These are phyloP conservation scores for Sminthurides aquaticus DNA, from an alignment of 2,888 invertebrate genomes.

Conservation along the genomic window DNA sequence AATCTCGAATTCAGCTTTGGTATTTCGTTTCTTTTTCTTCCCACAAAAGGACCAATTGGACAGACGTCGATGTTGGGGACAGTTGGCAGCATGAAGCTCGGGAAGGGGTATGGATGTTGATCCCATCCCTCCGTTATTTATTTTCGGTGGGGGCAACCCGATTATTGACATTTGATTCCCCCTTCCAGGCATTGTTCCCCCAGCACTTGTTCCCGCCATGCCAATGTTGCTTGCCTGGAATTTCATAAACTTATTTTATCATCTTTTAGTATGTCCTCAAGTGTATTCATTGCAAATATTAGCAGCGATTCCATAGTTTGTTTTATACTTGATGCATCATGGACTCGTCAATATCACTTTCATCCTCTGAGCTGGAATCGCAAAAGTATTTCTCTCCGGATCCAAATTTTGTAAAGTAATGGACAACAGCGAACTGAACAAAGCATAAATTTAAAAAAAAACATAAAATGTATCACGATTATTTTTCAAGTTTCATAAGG, in stretches of 20 bases:
- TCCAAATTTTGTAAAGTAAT: conserved; percentile 76
- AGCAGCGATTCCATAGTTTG: too few relatives aligned
- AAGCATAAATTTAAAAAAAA: too few relatives aligned
- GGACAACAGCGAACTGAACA: conserved; percentile 67
- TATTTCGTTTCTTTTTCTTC: conserved; percentile 10
- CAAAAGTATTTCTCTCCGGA: conserved; percentile 70
- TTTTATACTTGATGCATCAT: not conserved
- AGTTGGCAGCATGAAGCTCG: conserved; percentile 7
- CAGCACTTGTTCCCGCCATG: conserved; percentile 5
- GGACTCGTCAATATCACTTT: conserved; percentile 45
- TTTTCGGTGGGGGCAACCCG: conserved; percentile 27
- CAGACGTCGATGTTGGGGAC: conserved; percentile 22
- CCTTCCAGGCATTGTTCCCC: not conserved
- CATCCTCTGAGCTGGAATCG: conserved; percentile 56
- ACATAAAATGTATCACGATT: too few relatives aligned
- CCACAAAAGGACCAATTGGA: conserved; percentile 36
- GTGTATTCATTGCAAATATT: too few relatives aligned
- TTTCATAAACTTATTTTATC: too few relatives aligned
- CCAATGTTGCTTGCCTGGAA: not conserved
- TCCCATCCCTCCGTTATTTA: conserved; percentile 37
- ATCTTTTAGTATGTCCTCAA: too few relatives aligned
- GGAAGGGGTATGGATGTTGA: conserved; percentile 5
- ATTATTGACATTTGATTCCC: conserved; percentile 35
- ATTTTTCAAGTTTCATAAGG: too few relatives aligned
- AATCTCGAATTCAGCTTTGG: conserved; percentile 45